These are phyloP conservation scores for Drosophila burlai DNA, from an alignment of 1,140 invertebrate species.

Conservation along the genomic window DNA sequence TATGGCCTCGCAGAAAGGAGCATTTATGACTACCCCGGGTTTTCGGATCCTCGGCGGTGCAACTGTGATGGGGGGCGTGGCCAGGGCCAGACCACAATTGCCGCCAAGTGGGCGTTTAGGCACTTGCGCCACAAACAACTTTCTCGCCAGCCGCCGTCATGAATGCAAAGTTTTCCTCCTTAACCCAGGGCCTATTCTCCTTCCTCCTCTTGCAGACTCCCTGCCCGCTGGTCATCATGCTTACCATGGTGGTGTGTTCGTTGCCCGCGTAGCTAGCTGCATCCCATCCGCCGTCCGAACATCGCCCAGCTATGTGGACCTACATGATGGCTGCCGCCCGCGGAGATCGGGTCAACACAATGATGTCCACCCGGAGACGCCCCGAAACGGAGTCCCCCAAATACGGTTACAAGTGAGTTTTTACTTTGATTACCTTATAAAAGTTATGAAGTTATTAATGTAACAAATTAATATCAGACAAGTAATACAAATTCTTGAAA, in stretches of 20 bases:
- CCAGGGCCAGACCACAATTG: slow-evolving; percentile 49
- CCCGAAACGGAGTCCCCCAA: slow-evolving; percentile 83
- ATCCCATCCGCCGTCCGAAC: slow-evolving; percentile 22
- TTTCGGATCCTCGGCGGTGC: slow-evolving; percentile 24
- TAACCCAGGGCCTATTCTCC: neutral
- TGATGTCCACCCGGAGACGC: slow-evolving; percentile 76
- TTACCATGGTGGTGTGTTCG: slow-evolving; percentile 15
- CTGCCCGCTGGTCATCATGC: slow-evolving; percentile 14
- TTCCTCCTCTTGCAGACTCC: slow-evolving; percentile 14
- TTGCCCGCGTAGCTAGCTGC: slow-evolving; percentile 64
- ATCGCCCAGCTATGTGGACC: slow-evolving; percentile 86
- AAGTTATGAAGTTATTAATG: too few species aligned
- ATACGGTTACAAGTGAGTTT: slow-evolving; percentile 82
- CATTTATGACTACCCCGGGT: slow-evolving; percentile 53
- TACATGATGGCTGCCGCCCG: slow-evolving; percentile 87
- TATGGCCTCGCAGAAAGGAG: slow-evolving; percentile 46
- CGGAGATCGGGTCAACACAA: slow-evolving; percentile 86
- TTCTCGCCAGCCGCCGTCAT: slow-evolving; percentile 14
- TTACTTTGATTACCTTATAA: neutral
- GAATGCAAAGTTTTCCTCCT: slow-evolving; percentile 36
- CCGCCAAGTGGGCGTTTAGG: slow-evolving; percentile 56
- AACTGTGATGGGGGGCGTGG: slow-evolving; percentile 31
- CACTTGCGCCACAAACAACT: slow-evolving; percentile 32
- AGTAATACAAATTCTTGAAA: neutral
- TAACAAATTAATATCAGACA: neutral